Base-by-base conservation (phyloP, 2,888 invertebrate genomes). In the Allacma fusca region DNA sequence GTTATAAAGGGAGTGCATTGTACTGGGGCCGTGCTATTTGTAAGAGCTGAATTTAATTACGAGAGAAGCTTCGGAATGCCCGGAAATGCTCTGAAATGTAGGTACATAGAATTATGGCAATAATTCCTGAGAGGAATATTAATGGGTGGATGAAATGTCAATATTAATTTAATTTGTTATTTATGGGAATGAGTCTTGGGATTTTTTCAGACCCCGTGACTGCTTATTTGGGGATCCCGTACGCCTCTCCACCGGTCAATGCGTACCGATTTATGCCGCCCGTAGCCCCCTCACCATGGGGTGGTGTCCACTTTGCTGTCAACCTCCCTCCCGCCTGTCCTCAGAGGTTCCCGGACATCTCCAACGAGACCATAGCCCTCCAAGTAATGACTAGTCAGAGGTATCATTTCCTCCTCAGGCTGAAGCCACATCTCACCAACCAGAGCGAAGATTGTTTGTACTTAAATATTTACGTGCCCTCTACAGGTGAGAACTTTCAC, bases 331-430 rank as follows among this genome's bases (percentile, higher is more conserved):
- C 83, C 34, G 83, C 82, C 21, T 83, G 83, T 73, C 94, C 94
- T 2, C 95, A 93, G 87, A 85, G 86, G 13, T 85, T 86, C 44
- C 74, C 91, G 34, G 91, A 91, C 85, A 86, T 91, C 70, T 85
- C 81, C 34, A 83, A 83, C 78, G 78, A 78, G 75, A 82, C 83
- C 24, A 79, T 78, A 77, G 82, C 81, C 59, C 82, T 83, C 28
- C 78, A 81, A 70, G 78, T 75, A 43, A 83, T 83, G 83, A 82
- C 82, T 68, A 73, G 67, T 68, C 81, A 82, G 74, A 79, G 83
- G 5, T 82, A 79, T 78, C 78, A 78, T 50, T 78, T 83, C 40
- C 81, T 83, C 9, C 81, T 79, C 74, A 82, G 78, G 78, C 80
- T 83, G 70, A 82, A 81, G 65, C 80, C 80, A 34, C 81, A 81